Conservation (phyloP, 1,140 invertebrate species). For the Mycetomoellerius zeteki region DNA sequence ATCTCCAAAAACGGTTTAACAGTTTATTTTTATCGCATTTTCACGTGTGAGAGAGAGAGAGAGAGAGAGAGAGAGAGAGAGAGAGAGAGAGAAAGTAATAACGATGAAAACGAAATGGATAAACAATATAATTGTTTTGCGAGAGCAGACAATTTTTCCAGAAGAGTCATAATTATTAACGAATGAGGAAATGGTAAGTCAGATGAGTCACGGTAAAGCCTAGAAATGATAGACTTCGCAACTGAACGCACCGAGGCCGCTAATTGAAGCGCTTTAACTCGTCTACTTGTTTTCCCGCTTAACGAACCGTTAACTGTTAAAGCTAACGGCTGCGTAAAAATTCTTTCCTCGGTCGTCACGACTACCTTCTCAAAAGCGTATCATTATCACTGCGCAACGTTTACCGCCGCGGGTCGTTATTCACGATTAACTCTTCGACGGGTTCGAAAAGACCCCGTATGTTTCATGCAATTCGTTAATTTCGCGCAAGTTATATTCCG, state of each 20-base stretch:
- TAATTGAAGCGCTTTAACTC: slow-evolving; percentile 67
- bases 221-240: slow-evolving; percentile 53
- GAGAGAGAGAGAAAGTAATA: no score
- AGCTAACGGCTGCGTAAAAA: slow-evolving; percentile 35
- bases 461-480: background rate
- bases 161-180: slow-evolving; percentile 27
- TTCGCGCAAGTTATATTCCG: background rate
- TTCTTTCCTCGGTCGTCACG: background rate
- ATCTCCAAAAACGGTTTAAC: background rate
- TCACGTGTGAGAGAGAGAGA: background rate
- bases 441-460: background rate
- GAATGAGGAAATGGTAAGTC: slow-evolving; percentile 31
- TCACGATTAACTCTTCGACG: background rate
- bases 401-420: background rate
- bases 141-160: background rate
- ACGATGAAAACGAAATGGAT: background rate
- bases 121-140: background rate
- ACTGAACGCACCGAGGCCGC: slow-evolving; percentile 28
- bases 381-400: background rate
- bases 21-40: background rate
- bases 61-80: background rate
- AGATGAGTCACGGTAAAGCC: slow-evolving; percentile 57
- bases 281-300: slow-evolving; percentile 53
- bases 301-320: slow-evolving; percentile 61
- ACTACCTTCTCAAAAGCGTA: background rate